These are phyloP conservation scores for Aethes cnicana DNA, from an alignment of 2,888 invertebrate species.

Conservation along the genomic window DNA sequence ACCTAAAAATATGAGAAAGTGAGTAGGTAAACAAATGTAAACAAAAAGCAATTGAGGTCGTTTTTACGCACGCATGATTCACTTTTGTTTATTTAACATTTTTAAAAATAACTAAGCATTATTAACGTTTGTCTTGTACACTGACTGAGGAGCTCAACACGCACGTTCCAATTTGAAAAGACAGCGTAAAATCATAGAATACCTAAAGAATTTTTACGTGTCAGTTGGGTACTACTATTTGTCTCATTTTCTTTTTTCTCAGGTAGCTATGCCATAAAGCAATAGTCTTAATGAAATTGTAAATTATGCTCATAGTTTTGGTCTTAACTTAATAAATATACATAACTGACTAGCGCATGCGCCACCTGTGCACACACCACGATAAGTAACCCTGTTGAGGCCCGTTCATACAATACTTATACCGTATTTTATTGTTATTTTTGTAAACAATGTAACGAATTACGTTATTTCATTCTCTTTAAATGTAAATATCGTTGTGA, in stretches of 20 bases:
- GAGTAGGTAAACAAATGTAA: constrained; percentile 43
- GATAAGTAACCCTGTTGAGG: constrained; percentile 57
- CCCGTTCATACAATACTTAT: constrained; percentile 46
- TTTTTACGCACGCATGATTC: constrained; percentile 54
- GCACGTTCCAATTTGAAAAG: background rate
- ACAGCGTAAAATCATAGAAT: background rate
- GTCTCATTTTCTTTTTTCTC: constrained; percentile 3
- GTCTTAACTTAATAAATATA: constrained; percentile 59
- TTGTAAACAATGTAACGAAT: constrained; percentile 43
- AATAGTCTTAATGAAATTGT: constrained; percentile 15
- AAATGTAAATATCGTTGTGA: constrained; percentile 7
- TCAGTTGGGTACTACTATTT: constrained; percentile 13
- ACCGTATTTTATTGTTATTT: constrained; percentile 36
- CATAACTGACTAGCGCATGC: constrained; percentile 47
- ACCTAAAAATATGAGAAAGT: constrained; percentile 37
- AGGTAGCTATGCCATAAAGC: constrained; percentile 15
- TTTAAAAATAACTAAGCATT: constrained; percentile 36
- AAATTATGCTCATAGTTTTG: constrained; percentile 53
- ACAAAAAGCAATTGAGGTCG: constrained; percentile 48
- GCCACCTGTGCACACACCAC: constrained; percentile 62
- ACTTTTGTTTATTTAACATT: constrained; percentile 39
- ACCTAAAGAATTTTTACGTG: constrained; percentile 12
- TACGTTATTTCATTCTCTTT: constrained; percentile 3
- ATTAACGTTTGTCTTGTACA: constrained; percentile 19
- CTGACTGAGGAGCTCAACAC: constrained; percentile 12